Base-by-base conservation (phyloP, 2,113 vertebrate species). In the Barnardius zonarius region DNA sequence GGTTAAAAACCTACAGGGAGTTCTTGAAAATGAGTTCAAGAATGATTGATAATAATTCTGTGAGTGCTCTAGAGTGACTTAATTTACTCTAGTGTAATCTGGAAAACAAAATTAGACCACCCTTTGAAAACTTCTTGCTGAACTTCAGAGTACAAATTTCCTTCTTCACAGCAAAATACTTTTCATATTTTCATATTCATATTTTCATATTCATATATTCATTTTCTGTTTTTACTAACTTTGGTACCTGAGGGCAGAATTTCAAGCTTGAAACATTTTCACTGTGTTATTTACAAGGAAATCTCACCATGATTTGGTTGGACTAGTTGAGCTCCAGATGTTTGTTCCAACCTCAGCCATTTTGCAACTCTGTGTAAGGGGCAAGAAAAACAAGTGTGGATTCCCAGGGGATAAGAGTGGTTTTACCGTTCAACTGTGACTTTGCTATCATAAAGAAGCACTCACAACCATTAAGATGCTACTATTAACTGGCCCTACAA, bases 401-500 rank as follows among this genome's bases (percentile, higher is more conserved):
- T 57, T 69, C 15, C 23, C 28, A n/a, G 18, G 59, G 22, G 5
- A 10, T 10, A 9, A 6, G 19, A n/a, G 28, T 7, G 27, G 0
- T 79, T 70, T 87, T 8, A 10, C 23, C 3, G 0, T 22, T 23
- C 37, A 20, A 1, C 17, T 73, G 17, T 28, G 59, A 27, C 7
- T 51, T 43, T 2, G 0, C 23, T 39, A 9, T 35, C 1, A 0
- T 9, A 30, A 73, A 61, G 18, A 17, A 23, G 11, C 9, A 11
- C 22, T 43, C 28, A 6, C 5, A 57, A 1, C 28, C 37, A 12
- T 28, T 16, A 55, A 69, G 43, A 23, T 35, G 19, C 20, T 51
- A 33, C 17, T 35, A 24, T 10, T 66, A 8, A 10, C 33, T 6
- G 39, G 9, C 9, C 11, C 12, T 62, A 31, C 1, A 37, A 18